Conservation (phyloP, 1,140 invertebrate species). For the Ctenoplectra terminalis region DNA sequence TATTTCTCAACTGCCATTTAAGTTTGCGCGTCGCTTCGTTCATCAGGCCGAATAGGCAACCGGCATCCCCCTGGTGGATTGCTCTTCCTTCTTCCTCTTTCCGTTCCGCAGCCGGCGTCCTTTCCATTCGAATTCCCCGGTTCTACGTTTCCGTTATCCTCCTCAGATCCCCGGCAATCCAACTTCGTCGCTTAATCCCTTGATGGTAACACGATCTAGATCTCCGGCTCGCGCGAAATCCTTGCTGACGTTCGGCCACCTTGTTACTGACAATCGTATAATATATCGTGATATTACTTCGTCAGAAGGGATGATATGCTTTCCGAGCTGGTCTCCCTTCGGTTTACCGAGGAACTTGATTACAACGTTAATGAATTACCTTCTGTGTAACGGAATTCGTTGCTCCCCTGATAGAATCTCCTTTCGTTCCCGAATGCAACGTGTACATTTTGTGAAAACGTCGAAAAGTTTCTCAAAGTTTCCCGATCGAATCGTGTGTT, state of each 20-base stretch:
- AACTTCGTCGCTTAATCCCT: slow-evolving; percentile 71
- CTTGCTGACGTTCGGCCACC: slow-evolving; percentile 68
- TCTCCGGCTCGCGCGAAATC: slow-evolving; percentile 68
- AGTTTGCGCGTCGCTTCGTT: slow-evolving; percentile 74
- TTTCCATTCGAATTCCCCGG: slow-evolving; percentile 46
- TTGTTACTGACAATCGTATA: slow-evolving; percentile 53
- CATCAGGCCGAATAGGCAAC: slow-evolving; percentile 69
- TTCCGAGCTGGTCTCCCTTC: neutral
- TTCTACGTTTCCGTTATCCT: slow-evolving; percentile 59
- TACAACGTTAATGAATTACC: slow-evolving; percentile 27
- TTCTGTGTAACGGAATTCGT: slow-evolving; percentile 5
- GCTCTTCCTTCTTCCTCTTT: slow-evolving; percentile 54
- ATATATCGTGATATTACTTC: slow-evolving; percentile 55
- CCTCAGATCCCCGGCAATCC: slow-evolving; percentile 62
- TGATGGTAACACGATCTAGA: slow-evolving; percentile 75
- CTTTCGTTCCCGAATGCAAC: neutral
- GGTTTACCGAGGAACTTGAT: neutral
- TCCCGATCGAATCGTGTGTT: neutral
- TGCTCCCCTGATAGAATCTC: neutral
- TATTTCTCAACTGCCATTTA: slow-evolving; percentile 81
- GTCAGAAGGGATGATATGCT: slow-evolving; percentile 21
- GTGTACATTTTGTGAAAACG: neutral
- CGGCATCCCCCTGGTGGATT: slow-evolving; percentile 52
- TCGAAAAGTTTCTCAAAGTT: neutral
- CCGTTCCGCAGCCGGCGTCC: slow-evolving; percentile 41